Evolutionary conservation across 2,888 invertebrate species (phyloP), one percentile per base, ranked within the genome.

Genomic region (Selenia dentaria): DNA sequence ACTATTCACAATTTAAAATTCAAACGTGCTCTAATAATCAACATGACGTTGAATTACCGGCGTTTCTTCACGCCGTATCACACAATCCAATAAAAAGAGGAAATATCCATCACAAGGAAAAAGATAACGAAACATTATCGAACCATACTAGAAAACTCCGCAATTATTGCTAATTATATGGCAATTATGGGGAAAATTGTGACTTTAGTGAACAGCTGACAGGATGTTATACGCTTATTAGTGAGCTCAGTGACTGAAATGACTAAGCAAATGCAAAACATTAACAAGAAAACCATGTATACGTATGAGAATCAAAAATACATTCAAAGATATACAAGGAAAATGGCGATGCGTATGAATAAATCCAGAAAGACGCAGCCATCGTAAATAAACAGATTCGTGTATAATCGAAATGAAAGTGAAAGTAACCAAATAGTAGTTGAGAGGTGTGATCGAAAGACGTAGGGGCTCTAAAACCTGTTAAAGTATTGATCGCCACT

Each of bases 1-100:
- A 86, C 84, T 82, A 84, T 83, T 83, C 83, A 80, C 79, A 78
- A 77, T 85, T 87, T 75, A 75, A 84, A 85, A 77, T 81, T 74
- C 77, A 66, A 85, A 79, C 79, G 80, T 82, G 81, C 76, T 85
- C 79, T 71, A 83, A 74, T 85, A 84, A 83, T 79, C 79, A 82
- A 76, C 80, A 78, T 73, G 70, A 71, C 70, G 67, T 70, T 72
- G 70, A 78, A 79, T 66, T 67, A 58, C 59, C 57, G 50, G 57
- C 50, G 56, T 62, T 66, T 59, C 66, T 70, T 67, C 67, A 70
- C 55, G 65, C 62, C 50, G 58, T 60, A 58, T 47, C 54, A 55
- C 53, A 59, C 56, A 64, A 54, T 53, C 56, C 42, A 44, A 45
- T 56, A 59, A 60, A 54, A 57, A 59, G 52, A 51, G 56, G 54